These are phyloP conservation scores for Catagonus wagneri DNA, from an alignment of 2,113 vertebrate species.

Conservation along the genomic window DNA sequence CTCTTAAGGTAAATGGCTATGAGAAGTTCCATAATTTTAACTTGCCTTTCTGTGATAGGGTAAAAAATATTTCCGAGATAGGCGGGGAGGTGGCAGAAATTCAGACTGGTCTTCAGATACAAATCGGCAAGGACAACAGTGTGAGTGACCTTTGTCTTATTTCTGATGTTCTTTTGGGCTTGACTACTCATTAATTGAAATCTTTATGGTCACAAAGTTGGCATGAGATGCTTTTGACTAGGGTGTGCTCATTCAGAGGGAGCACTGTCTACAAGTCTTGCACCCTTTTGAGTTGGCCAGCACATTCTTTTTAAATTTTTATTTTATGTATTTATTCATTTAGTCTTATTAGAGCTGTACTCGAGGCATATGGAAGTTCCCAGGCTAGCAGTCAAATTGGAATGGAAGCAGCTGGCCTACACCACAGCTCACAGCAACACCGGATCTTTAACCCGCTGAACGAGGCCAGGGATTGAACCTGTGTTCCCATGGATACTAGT, in stretches of 20 bases:
- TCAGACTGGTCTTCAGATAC: conserved; percentile 85
- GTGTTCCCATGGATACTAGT: too few species aligned
- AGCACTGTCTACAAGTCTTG: neutral
- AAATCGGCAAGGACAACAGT: conserved; percentile 81
- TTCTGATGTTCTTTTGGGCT: neutral
- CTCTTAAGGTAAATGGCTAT: neutral
- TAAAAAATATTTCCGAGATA: conserved; percentile 88
- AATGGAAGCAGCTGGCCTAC: too few species aligned
- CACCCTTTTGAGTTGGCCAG: neutral
- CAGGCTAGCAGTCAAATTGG: too few species aligned
- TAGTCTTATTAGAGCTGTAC: too few species aligned
- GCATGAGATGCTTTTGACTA: neutral
- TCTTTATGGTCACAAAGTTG: conserved; percentile 10
- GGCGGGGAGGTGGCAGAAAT: conserved; percentile 86
- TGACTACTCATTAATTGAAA: conserved; percentile 10
- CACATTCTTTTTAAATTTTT: neutral
- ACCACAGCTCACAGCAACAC: too few species aligned
- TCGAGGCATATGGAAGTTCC: too few species aligned
- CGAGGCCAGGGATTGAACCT: too few species aligned
- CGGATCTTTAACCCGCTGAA: too few species aligned
- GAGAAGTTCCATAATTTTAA: conserved; percentile 74
- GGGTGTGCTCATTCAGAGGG: neutral
- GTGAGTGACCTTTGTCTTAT: conserved; percentile 74
- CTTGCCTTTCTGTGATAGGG: conserved; percentile 85
- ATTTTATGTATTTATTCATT: too few species aligned